phyloP scores from a whole-genome alignment of 2,797 vertebrate genomes.

The Clarias pachynema region DNA sequence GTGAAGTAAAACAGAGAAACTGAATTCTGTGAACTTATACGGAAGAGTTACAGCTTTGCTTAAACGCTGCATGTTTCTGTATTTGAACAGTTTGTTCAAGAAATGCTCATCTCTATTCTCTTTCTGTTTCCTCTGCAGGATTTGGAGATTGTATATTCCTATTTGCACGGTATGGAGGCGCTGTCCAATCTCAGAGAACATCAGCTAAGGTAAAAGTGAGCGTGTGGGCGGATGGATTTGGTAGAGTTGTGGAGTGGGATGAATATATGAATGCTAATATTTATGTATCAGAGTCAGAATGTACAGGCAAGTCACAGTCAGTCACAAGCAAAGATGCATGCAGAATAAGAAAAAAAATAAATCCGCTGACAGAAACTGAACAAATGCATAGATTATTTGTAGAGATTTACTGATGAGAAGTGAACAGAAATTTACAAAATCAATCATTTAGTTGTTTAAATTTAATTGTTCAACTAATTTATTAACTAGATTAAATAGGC shows the following conservation, averaged over 20 bases:
- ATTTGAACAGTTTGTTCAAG: background rate
- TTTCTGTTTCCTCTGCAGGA: slow-evolving; percentile 77
- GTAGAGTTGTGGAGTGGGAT: background rate
- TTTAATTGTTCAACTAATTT: background rate
- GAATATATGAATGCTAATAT: slow-evolving; percentile 5
- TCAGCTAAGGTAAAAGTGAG: slow-evolving; percentile 85
- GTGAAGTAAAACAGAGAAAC: background rate
- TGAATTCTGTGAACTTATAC: background rate
- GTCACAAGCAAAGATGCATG: background rate
- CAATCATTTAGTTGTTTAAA: background rate
- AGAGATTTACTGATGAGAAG: background rate
- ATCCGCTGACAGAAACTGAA: background rate
- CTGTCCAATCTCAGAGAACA: slow-evolving; percentile 96
- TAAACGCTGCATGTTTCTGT: background rate
- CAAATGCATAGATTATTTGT: background rate
- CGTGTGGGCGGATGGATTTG: background rate
- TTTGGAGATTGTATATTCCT: slow-evolving; percentile 97
- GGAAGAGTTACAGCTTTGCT: background rate
- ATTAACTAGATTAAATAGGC: background rate
- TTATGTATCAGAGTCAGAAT: background rate
- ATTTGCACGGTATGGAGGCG: slow-evolving; percentile 98
- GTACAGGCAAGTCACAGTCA: background rate
- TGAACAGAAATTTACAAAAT: background rate
- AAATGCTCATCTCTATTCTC: slow-evolving; percentile 11
- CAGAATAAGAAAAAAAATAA: background rate